Conservation (phyloP, 2,797 vertebrate species). For the Phataginus tetradactyla region DNA sequence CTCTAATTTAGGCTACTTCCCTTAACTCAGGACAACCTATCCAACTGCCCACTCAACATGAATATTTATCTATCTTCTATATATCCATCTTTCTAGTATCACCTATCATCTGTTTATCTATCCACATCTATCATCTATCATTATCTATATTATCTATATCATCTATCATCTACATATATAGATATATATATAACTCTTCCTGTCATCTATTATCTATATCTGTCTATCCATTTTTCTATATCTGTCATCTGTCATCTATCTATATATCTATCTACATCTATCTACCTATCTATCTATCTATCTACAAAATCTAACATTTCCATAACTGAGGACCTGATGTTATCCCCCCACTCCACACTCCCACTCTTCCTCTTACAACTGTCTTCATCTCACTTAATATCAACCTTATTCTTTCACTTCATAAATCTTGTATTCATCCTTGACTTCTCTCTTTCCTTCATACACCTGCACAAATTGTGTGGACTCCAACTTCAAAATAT, state of each 20-base stretch:
- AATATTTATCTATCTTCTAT: not conserved
- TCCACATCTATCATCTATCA: not conserved
- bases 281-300: not conserved
- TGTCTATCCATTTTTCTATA: not conserved
- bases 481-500: not conserved
- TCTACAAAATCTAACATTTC: not conserved
- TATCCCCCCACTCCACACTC: not conserved
- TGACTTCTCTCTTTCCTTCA: not conserved
- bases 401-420: not conserved
- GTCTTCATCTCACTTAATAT: not conserved
- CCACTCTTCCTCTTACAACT: not conserved
- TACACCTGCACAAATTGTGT: not conserved
- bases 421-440: not conserved
- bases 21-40: not conserved
- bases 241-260: not conserved
- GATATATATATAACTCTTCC: no score
- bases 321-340: not conserved
- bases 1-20: not conserved
- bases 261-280: not conserved
- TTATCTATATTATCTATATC: no score
- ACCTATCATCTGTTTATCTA: no score
- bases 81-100: not conserved
- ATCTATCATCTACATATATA: not conserved
- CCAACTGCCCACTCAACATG: not conserved
- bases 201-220: not conserved